Evolutionary conservation across 2,797 vertebrate genomes (phyloP).

Genomic region (Sarcoramphus papa): DNA sequence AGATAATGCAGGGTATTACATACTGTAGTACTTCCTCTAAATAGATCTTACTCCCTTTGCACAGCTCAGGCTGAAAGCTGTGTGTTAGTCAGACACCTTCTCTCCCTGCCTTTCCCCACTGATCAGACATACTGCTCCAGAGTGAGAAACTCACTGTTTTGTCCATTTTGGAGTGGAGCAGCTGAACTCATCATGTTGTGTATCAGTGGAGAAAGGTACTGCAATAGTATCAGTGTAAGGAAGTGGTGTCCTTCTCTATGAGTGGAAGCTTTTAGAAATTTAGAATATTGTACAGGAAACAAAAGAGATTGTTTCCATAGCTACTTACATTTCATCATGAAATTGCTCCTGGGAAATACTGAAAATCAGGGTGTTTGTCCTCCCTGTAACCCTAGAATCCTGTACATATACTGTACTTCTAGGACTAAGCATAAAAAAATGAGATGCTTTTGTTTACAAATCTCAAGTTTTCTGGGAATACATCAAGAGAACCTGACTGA

Average conservation of each 20-base stretch:
- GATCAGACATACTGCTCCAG: background rate
- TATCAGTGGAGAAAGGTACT: background rate
- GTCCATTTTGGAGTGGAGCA: background rate
- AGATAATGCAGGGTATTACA: background rate
- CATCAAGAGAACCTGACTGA: background rate
- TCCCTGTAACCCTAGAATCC: background rate
- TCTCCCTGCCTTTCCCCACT: background rate
- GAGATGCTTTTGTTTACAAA: background rate
- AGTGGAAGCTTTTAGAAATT: background rate
- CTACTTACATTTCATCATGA: background rate
- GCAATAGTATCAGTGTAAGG: background rate
- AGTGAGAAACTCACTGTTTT: background rate
- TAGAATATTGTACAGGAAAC: background rate
- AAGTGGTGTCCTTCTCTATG: background rate
- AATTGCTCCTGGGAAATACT: background rate
- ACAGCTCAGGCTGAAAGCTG: background rate
- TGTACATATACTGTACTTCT: background rate
- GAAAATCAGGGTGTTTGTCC: background rate
- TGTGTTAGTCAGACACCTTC: background rate
- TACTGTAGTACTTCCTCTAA: background rate
- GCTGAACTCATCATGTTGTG: background rate
- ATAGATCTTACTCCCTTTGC: background rate
- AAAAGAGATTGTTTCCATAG: constrained; percentile 2
- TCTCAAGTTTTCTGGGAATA: background rate
- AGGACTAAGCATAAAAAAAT: background rate